Base-by-base conservation (phyloP, 2,113 vertebrate species). In the Corythornis cristatus region DNA sequence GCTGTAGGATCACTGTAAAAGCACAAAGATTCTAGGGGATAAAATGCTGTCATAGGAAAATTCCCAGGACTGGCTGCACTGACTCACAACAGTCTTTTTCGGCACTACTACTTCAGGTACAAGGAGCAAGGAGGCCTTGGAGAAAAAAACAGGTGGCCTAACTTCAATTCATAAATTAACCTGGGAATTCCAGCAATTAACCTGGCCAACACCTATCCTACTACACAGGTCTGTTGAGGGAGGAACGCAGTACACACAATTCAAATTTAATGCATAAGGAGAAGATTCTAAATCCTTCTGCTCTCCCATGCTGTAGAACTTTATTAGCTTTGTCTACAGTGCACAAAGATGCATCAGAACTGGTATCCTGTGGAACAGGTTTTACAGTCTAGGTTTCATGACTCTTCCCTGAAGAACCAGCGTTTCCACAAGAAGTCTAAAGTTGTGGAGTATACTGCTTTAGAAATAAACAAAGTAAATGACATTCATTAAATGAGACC, bases 381-480 rank as follows among this genome's bases (percentile, higher is more conserved):
- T 93, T 84, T 83, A 68, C 76, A 88, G 64, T 74, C 86, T 75
- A 61, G 16, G 53, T 72, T 94, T 88, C 29, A 54, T 54, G 86
- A 82, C 53, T 90, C 54, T 77, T 80, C 78, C 81, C 64, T 80
- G 93, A 73, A 92, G 60, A 94, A 90, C 81, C 72, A 89, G 93
- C 74, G 78, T 79, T 95, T 73, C 86, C 71, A 93, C 50, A 93
- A 62, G 66, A 61, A 85, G 42, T 43, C 58, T 76, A 2, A 58
- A 60, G 37, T 15, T 78, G 21, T 64, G 76, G 35, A 73, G 43
- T 62, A 58, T 18, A 80, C 37, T 57, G 58, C 54, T 93, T 87
- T 40, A 87, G 35, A 87, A 87, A 92, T 26, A 93, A 87, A 80
- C 51, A 76, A 88, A 94, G 46, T 68, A 72, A 86, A 92, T 72